Percentiles rank a stretch among this genome's conserved stretches.
Evolutionary conservation across 1,140 invertebrate genomes (phyloP).

Genomic region (Drosophila simulans): DNA sequence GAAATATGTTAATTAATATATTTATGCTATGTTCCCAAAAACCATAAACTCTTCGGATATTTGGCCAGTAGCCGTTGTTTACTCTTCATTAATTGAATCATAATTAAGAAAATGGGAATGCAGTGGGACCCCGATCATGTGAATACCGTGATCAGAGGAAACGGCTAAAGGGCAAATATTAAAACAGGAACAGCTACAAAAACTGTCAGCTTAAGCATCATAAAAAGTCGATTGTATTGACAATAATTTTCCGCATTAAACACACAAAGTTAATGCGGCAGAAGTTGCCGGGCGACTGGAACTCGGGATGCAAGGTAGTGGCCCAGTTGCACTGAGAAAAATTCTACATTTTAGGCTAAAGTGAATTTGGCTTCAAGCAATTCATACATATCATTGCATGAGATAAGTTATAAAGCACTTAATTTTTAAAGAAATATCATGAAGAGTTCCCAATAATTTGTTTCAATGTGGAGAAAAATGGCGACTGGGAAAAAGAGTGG

Average conservation of each 20-base stretch:
- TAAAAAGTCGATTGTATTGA: conserved; percentile 78
- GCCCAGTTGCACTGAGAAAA: conserved; percentile 9
- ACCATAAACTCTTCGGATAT: neutral
- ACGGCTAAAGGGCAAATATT: conserved; percentile 24
- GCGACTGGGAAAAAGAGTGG: neutral
- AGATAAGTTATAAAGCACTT: too few relatives aligned
- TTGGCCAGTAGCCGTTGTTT: neutral
- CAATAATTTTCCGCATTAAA: conserved; percentile 71
- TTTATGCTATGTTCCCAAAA: neutral
- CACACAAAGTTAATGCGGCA: conserved; percentile 72
- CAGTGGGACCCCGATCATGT: neutral
- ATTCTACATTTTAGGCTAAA: neutral
- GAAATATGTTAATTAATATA: too few relatives aligned
- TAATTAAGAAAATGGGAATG: conserved; percentile 20
- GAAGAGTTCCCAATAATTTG: neutral
- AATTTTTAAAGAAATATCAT: too few relatives aligned
- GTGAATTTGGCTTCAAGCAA: too few relatives aligned
- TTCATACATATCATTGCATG: too few relatives aligned
- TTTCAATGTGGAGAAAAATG: conserved; percentile 3
- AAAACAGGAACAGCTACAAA: conserved; percentile 39
- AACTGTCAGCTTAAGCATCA: conserved; percentile 73
- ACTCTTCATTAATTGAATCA: conserved; percentile 26
- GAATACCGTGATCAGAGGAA: conserved; percentile 6
- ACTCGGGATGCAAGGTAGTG: conserved; percentile 37
- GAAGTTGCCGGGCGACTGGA: conserved; percentile 38